Percentiles rank a stretch among this genome's conserved stretches.
phyloP scores from a whole-genome alignment of 2,797 vertebrate species.

The Sebastes nivosus region DNA sequence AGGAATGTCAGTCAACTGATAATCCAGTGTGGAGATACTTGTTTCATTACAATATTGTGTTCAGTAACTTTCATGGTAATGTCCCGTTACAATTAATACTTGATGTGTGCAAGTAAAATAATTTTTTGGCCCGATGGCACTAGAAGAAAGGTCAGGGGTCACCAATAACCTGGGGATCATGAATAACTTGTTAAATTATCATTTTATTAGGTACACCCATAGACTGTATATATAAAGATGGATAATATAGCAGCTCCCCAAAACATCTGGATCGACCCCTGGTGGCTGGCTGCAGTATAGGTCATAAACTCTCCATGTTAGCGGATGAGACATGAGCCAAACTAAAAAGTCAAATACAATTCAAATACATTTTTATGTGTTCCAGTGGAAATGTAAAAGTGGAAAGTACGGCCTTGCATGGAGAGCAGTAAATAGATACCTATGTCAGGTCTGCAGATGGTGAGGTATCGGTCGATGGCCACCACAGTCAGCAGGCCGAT shows the following conservation, averaged over 20 bases:
- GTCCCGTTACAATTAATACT: no score
- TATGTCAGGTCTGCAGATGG: conserved; percentile 91
- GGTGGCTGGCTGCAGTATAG: no score
- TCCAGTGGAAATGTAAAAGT: no score
- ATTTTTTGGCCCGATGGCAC: not conserved
- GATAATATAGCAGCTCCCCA: no score
- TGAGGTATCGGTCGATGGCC: conserved; percentile 93
- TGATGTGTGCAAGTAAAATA: not conserved
- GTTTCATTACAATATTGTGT: not conserved
- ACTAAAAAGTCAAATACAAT: no score
- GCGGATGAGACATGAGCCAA: no score
- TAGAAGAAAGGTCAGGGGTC: not conserved
- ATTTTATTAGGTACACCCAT: not conserved
- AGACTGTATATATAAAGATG: no score
- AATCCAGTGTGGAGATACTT: not conserved
- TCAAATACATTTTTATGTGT: no score
- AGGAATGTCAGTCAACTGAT: not conserved
- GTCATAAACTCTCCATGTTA: no score
- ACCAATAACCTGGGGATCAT: not conserved
- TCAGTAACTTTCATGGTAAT: not conserved
- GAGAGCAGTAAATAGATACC: conserved; percentile 71
- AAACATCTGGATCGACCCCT: no score
- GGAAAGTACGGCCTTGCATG: no score
- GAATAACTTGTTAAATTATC: not conserved
- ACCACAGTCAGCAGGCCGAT: conserved; percentile 95